Base-by-base conservation (phyloP, 2,113 vertebrate species). In the Columba livia region DNA sequence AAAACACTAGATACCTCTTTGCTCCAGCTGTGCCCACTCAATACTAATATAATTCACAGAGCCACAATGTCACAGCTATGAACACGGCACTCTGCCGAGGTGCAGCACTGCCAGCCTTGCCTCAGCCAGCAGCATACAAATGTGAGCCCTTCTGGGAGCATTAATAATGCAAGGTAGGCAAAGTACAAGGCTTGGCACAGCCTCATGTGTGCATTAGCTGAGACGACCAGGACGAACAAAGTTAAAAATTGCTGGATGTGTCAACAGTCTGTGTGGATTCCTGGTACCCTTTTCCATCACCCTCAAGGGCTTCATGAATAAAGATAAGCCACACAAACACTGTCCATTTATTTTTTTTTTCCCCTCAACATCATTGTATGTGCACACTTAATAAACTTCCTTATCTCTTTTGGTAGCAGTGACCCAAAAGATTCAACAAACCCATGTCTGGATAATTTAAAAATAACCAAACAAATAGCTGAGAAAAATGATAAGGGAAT, bases 251-350 rank as follows among this genome's bases (percentile, higher is more conserved):
- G 93, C 95, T 88, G 75, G 69, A 51, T 88, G 78, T 87, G 84
- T 53, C 53, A 9, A 79, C 93, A 95, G 94, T 56, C 93, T 58
- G 42, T 3, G 3, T 40, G 58, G 48, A 85, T 66, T 84, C 77
- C 89, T 47, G 34, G 86, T 97, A 94, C 96, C 97, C 97, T 98
- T 98, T 97, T 96, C 97, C 44, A 3, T 97, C 97, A 98, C 57
- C 88, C 91, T 97, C 97, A 98, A 98, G 97, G 98, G 95, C 98
- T 98, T 92, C 88, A 96, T 97, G 96, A 98, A 98, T 98, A 98
- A 98, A 98, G 90, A 97, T 96, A 70, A 95, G 95, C 92, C 96
- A 94, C 82, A 80, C 88, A 94, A 95, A 97, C 79, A 85, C 73
- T 74, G 85, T 65, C 81, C 78, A 58, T 74, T 58, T 34, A 10